Evolutionary conservation across 2,113 vertebrate genomes (phyloP).

Genomic region (Glaucomys volans): DNA sequence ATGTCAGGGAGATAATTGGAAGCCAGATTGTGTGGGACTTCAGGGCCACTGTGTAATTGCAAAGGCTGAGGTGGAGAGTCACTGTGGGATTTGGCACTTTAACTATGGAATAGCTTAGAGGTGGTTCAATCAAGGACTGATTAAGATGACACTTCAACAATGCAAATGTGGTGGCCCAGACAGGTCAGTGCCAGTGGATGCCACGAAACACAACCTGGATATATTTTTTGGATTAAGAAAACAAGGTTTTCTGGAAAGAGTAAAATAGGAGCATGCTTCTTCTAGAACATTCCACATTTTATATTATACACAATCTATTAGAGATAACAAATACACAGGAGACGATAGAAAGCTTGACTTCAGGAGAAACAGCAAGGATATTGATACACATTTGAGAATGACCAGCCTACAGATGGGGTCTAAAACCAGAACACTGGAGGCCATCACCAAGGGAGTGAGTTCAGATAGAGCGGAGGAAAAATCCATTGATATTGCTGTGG

Average conservation of each 20-base stretch:
- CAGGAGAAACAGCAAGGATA: background rate
- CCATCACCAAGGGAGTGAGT: background rate
- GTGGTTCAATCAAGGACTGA: background rate
- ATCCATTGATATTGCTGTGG: background rate
- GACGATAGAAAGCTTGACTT: background rate
- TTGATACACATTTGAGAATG: background rate
- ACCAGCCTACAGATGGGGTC: background rate
- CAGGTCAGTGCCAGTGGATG: background rate
- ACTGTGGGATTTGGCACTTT: background rate
- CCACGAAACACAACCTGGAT: background rate
- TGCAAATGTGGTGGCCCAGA: background rate
- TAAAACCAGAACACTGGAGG: background rate
- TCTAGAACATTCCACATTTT: background rate
- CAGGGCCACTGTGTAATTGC: background rate
- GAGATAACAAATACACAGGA: background rate
- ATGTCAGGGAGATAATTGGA: background rate
- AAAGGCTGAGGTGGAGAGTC: background rate
- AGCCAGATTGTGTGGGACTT: background rate
- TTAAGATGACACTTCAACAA: background rate
- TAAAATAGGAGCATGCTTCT: background rate
- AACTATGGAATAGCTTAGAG: background rate
- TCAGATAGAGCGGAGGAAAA: background rate
- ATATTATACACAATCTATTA: background rate
- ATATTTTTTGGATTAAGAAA: background rate
- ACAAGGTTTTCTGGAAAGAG: background rate